Evolutionary conservation across 2,888 invertebrate species (phyloP).

Genomic region (Ophion obscuratus): DNA sequence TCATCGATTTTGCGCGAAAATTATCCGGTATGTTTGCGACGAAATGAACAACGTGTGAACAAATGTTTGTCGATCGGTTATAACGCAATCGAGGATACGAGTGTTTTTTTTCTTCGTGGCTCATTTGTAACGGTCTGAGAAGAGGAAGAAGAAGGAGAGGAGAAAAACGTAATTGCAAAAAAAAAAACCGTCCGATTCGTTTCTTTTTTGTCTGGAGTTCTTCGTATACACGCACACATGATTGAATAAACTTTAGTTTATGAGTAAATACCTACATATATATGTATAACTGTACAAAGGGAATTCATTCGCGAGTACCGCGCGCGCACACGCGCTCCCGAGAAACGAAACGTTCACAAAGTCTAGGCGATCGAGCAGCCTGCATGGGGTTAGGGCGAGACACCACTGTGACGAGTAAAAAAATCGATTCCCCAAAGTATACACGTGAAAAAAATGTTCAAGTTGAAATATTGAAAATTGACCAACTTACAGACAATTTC

Average conservation of each 20-base stretch:
- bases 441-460: no score
- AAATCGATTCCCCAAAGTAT: no score
- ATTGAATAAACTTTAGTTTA: constrained; percentile 73
- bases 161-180: background rate
- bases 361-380: no score
- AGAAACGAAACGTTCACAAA: no score
- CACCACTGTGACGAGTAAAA: no score
- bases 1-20: background rate
- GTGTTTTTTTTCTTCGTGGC: constrained; percentile 4
- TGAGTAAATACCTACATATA: constrained; percentile 71
- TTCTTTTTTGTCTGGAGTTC: constrained; percentile 10
- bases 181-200: background rate
- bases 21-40: background rate
- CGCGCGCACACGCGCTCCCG: background rate
- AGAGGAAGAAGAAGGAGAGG: background rate
- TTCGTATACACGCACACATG: constrained; percentile 71
- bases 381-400: no score
- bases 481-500: no score
- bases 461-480: no score
- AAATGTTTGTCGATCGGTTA: no score
- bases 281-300: constrained; percentile 79
- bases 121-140: background rate
- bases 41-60: no score
- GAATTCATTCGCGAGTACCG: constrained; percentile 72
- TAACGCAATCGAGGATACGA: background rate